Conservation (phyloP, 2,797 vertebrate genomes). For the Crocodylus rhombifer region DNA sequence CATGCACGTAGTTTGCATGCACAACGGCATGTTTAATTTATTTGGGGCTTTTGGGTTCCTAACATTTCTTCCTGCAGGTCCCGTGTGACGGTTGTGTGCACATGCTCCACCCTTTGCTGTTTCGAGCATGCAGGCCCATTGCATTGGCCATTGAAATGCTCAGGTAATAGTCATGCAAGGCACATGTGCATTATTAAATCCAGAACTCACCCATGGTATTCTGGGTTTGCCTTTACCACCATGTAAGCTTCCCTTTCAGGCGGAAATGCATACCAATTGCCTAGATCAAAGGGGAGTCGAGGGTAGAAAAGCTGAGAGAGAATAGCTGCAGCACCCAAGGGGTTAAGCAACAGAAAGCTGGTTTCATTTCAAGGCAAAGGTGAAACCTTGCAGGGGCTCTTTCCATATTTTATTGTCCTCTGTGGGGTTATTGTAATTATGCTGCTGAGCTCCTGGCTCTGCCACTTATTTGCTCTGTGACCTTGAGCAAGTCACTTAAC, state of each 20-base stretch:
- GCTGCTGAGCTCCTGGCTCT: conserved; percentile 1
- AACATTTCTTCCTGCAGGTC: rapidly evolving
- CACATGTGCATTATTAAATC: neutral
- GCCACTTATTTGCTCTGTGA: neutral
- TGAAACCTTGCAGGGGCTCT: conserved; percentile 4
- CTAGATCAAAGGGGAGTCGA: neutral
- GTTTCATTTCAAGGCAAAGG: conserved; percentile 16
- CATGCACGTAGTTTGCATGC: neutral
- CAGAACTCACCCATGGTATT: neutral
- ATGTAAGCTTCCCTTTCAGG: neutral
- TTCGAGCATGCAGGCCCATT: neutral
- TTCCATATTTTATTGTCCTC: neutral
- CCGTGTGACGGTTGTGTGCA: neutral
- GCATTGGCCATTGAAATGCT: neutral
- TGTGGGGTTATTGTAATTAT: neutral
- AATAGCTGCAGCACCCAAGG: neutral
- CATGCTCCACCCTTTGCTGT: neutral
- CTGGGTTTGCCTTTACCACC: neutral
- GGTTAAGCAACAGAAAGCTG: neutral
- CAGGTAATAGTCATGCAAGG: neutral
- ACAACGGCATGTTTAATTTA: rapidly evolving
- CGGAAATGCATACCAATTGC: neutral
- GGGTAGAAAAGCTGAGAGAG: neutral
- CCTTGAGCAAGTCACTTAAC: conserved; percentile 22
- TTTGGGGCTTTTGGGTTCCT: neutral